Conservation (phyloP, 2,888 invertebrate genomes). For the Coenonympha glycerion region DNA sequence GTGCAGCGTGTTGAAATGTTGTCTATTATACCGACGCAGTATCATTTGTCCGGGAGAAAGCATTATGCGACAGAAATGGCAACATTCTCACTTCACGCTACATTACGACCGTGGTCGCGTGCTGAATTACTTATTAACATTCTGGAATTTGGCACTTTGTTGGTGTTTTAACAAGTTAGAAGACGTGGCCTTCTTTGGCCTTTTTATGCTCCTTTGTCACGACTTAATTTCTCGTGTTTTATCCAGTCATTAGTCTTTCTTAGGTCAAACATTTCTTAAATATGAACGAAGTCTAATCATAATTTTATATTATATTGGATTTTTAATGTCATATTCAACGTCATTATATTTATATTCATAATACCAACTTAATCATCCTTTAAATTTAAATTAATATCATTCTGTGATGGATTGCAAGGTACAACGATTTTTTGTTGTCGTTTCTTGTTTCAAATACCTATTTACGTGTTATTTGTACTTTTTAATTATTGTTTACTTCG, state of each 20-base stretch:
- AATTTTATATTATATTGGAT: no score
- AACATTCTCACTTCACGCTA: conserved; percentile 49
- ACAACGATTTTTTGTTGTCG: neutral
- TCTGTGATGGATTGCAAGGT: neutral
- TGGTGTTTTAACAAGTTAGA: neutral
- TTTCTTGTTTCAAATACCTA: neutral
- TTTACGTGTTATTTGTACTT: neutral
- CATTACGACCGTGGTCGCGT: conserved; percentile 57
- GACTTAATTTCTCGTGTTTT: no score
- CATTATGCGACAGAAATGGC: conserved; percentile 9
- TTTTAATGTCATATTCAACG: no score
- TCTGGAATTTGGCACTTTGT: conserved; percentile 9
- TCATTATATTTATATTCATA: neutral
- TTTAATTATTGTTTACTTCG: neutral
- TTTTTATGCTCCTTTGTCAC: no score
- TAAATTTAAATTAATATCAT: neutral
- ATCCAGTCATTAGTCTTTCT: no score
- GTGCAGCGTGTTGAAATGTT: neutral
- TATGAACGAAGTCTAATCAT: no score
- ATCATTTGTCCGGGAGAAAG: conserved; percentile 4
- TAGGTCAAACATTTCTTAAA: no score
- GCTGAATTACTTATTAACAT: conserved; percentile 22
- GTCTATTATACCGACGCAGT: neutral
- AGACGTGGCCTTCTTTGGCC: no score
- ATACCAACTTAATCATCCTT: neutral